Conservation (phyloP, 2,113 vertebrate species). For the Pogona vitticeps region DNA sequence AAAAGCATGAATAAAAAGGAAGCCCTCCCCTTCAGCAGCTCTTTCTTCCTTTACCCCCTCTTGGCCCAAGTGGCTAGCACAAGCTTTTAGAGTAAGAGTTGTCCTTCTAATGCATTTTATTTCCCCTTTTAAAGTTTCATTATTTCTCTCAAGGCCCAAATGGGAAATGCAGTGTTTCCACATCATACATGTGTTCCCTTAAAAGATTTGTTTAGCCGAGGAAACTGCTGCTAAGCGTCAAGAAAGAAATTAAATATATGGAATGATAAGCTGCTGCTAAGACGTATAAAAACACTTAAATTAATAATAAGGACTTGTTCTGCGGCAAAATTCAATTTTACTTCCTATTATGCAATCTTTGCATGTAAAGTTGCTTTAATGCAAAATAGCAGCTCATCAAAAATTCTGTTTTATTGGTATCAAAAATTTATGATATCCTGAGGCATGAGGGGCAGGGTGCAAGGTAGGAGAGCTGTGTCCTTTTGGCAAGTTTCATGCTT, state of each 20-base stretch:
- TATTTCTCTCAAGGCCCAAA: slow-evolving; percentile 68
- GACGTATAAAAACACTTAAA: slow-evolving; percentile 74
- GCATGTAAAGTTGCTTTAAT: slow-evolving; percentile 76
- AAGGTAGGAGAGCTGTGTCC: slow-evolving; percentile 69
- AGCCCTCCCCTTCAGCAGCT: not conserved
- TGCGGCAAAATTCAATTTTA: slow-evolving; percentile 74
- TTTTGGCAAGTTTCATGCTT: slow-evolving; percentile 68
- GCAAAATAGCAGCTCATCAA: slow-evolving; percentile 71
- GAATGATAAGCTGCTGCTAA: slow-evolving; percentile 71
- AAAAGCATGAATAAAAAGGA: not conserved
- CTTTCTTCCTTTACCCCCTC: not conserved
- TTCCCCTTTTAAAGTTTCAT: slow-evolving; percentile 64
- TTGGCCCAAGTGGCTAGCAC: slow-evolving; percentile 17
- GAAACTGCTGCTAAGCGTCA: slow-evolving; percentile 70
- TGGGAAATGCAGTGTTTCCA: slow-evolving; percentile 52
- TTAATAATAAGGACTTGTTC: slow-evolving; percentile 79
- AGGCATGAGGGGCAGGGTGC: slow-evolving; percentile 66
- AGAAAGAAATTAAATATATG: slow-evolving; percentile 75
- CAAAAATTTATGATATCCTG: slow-evolving; percentile 73
- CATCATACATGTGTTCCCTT: slow-evolving; percentile 61
- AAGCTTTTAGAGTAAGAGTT: slow-evolving; percentile 43
- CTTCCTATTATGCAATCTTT: slow-evolving; percentile 74
- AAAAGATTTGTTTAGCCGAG: slow-evolving; percentile 72
- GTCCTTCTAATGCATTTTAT: slow-evolving; percentile 54
- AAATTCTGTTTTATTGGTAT: slow-evolving; percentile 77